Base-by-base conservation (phyloP, 2,797 vertebrate species). In the Adelosebastes latens region DNA sequence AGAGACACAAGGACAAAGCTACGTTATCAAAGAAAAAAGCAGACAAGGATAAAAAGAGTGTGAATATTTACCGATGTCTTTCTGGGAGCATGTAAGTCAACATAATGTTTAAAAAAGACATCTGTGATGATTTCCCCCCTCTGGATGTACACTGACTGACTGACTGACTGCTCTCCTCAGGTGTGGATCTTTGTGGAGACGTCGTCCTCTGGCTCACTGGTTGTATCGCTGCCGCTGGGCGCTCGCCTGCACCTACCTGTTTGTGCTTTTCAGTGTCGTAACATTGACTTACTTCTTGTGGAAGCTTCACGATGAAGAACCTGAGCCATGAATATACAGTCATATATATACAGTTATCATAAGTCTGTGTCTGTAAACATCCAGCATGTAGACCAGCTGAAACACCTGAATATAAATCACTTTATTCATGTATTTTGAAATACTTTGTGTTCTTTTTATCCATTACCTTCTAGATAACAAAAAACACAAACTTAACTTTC, bases 1-100 rank as follows among this genome's bases (percentile, higher is more conserved):
- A 91, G n/a, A 89, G 92, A 83, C 90, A 91, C 82, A 92, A 66
- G 1, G 62, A 82, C 49, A 94, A 89, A 91, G 65, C 90, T 4
- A 73, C 25, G 1, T 31, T 68, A 20, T 65, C 80, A 2, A 94
- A 84, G 82, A 95, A 80, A 70, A 94, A 84, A 61, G 49, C 49
- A 6, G 88, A 92, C 32, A 89, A 68, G 32, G 89, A 91, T 8
- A 94, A 89, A 80, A 94, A 79, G 71, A 71, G n/a, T 3, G 1
- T 29, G 7, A 80, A 71, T 1, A 24, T 56, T 75, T 65, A 46
- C 70, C 29, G n/a, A 2, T 73, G 7, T 22, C 62, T 74, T 74
- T 87, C 88, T 25, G 12, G 3, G 2, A 63, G n/a, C 20, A 72
- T 1, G 94, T 95, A 75, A 83, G 91, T 89, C 34, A 29, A 39